A percentile compares a stretch with the other conserved stretches of the same genome.
Conservation (phyloP, 2,113 vertebrate species). For the Ciconia stormi region DNA sequence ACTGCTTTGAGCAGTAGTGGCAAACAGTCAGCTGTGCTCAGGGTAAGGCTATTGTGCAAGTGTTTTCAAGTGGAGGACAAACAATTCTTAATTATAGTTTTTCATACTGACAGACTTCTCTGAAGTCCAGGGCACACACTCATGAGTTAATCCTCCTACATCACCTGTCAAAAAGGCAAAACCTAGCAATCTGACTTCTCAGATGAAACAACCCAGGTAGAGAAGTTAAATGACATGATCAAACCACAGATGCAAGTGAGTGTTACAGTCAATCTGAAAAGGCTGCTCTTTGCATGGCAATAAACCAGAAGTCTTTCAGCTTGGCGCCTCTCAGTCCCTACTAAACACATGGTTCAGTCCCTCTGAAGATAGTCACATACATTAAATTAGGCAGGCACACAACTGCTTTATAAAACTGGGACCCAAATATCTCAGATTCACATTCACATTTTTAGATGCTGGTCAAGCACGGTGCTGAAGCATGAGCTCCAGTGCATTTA, state of each 20-base stretch:
- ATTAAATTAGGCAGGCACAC: background rate
- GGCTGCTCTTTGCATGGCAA: background rate
- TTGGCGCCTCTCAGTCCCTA: background rate
- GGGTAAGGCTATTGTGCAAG: background rate
- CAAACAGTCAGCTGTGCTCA: background rate
- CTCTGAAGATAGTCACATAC: background rate
- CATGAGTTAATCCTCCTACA: background rate
- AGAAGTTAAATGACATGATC: background rate
- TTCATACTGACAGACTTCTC: background rate
- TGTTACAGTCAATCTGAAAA: background rate
- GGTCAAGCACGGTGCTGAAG: background rate
- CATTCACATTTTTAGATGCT: background rate
- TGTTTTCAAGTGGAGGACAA: background rate
- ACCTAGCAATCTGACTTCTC: background rate
- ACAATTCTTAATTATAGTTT: slow-evolving; percentile 4
- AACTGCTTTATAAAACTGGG: background rate
- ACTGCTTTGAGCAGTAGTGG: background rate
- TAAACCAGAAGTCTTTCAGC: background rate
- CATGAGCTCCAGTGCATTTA: background rate
- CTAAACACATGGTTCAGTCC: background rate
- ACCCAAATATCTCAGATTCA: background rate
- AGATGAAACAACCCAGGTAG: background rate
- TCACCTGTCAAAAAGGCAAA: background rate
- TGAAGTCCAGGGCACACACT: background rate
- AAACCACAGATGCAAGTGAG: background rate